Base-by-base conservation (phyloP, 2,888 invertebrate genomes). In the Nomada fucata region DNA sequence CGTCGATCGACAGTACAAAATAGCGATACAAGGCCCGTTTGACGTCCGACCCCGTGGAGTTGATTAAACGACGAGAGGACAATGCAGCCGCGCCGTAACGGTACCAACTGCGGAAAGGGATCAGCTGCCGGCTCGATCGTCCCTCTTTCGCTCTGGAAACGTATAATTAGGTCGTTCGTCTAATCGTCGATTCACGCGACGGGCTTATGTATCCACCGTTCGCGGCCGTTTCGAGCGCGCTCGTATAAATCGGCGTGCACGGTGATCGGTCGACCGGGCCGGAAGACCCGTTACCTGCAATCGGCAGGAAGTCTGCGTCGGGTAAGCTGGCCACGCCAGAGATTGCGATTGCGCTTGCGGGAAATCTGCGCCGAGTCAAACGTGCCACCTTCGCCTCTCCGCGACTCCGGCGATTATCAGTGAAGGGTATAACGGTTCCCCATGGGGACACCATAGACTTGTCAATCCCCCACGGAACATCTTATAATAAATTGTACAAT, bases 201-300 rank as follows among this genome's bases (percentile, higher is more conserved):
- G 2, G 23, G 20, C 5, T 26, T 15, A 55, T 72, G 26, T 72
- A 44, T 20, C 15, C 18, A 4, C 7, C 2, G 53, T 55, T 26
- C 59, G 26, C 47, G 20, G 18, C n/a, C 69, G 26, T 29, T 20
- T 61, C 20, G 18, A 11, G 15, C 7, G 47, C 20, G 42, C 36
- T 26, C 44, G 18, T 42, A 47, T 20, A 47, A 47, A 44, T 52
- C 69, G 42, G 26, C 55, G 55, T 64, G 52, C 50, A 68, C 47
- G 42, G 47, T 20, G 68, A 61, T 83, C 79, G 79, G 15, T 55
- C 68, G 68, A 68, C 44, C 42, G 36, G 76, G 42, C 64, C 79
- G 75, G 75, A 73, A 79, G 69, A 75, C 44, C 86, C 83, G 85
- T 83, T 85, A 85, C 57, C 23, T 23, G 83, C 76, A 52, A 86